Evolutionary conservation across 2,888 invertebrate genomes (phyloP).

Genomic region (Idaea biselata): DNA sequence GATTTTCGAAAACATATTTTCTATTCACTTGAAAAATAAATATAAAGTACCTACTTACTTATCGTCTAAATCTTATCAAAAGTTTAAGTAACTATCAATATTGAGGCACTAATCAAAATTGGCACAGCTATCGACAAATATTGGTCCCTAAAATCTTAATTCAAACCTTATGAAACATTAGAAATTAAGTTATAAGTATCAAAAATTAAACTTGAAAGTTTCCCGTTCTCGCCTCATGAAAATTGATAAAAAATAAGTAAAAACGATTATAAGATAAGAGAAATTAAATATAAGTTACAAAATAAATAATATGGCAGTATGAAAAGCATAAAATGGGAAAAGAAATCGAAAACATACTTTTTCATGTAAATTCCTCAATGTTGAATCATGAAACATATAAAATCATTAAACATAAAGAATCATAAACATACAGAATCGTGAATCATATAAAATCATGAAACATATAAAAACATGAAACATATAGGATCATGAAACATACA

Average conservation of each 20-base stretch:
- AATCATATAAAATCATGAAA: too few species aligned
- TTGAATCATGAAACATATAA: too few species aligned
- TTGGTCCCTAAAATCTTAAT: neutral
- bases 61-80: neutral
- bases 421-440: too few species aligned
- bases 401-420: neutral
- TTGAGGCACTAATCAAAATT: neutral
- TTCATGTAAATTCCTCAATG: too few species aligned
- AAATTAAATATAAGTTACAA: neutral
- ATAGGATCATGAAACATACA: neutral
- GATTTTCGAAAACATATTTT: neutral
- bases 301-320: neutral
- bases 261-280: neutral
- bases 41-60: neutral
- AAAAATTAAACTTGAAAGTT: neutral
- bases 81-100: neutral
- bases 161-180: neutral
- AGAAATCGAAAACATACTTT: neutral
- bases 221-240: neutral
- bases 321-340: neutral
- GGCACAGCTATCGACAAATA: neutral
- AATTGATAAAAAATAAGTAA: neutral
- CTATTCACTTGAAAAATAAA: neutral
- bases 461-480: neutral
- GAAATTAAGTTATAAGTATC: neutral